Evolutionary conservation across 1,140 invertebrate genomes (phyloP).

Genomic region (Holcopasites calliopsidis): DNA sequence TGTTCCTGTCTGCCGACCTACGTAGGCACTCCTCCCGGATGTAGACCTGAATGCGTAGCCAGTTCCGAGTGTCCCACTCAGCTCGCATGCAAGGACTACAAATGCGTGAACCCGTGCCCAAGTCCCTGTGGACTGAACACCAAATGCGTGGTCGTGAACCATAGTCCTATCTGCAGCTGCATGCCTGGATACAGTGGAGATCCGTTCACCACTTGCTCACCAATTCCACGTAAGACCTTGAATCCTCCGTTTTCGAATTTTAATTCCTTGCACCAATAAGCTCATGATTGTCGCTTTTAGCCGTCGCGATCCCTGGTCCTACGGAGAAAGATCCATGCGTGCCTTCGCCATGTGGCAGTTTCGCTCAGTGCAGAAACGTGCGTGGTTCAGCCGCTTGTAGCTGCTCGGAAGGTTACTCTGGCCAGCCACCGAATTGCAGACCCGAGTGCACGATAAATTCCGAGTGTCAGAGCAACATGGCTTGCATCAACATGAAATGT

Average conservation of each 20-base stretch:
- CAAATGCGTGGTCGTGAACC: conserved; percentile 84
- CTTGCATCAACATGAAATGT: conserved; percentile 80
- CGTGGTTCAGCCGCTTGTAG: conserved; percentile 79
- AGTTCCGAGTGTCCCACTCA: conserved; percentile 84
- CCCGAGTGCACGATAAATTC: conserved; percentile 80
- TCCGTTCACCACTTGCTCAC: conserved; percentile 84
- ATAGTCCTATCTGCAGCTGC: conserved; percentile 83
- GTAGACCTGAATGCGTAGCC: conserved; percentile 85
- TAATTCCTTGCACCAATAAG: conserved; percentile 80
- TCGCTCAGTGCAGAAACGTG: conserved; percentile 78
- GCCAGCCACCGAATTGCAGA: conserved; percentile 80
- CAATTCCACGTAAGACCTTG: conserved; percentile 59
- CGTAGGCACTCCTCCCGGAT: conserved; percentile 86
- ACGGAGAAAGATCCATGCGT: conserved; percentile 72
- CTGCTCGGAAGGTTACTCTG: conserved; percentile 80
- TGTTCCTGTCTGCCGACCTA: conserved; percentile 87
- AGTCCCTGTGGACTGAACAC: conserved; percentile 86
- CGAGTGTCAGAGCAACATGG: conserved; percentile 79
- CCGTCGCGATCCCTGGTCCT: conserved; percentile 15
- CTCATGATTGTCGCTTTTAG: conserved; percentile 74
- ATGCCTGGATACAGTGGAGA: conserved; percentile 83
- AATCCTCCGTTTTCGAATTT: background rate
- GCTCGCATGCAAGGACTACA: conserved; percentile 84
- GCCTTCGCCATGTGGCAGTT: conserved; percentile 80
- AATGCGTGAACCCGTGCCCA: conserved; percentile 88